Base-by-base conservation (phyloP, 2,113 vertebrate species). In the Syrrhaptes paradoxus region DNA sequence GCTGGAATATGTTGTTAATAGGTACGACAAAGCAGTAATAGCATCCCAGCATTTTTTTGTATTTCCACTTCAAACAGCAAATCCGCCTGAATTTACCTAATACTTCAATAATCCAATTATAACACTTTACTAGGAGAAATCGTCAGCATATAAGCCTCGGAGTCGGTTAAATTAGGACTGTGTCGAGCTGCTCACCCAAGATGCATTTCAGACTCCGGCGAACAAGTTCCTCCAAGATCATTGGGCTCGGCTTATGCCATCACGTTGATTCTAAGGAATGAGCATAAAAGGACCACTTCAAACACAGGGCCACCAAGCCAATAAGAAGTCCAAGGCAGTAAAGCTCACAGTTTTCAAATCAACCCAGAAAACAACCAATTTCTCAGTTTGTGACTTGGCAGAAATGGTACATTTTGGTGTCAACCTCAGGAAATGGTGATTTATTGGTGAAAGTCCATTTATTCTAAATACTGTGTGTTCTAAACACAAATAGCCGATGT, bases 101-200 rank as follows among this genome's bases (percentile, higher is more conserved):
- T 98, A 95, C 97, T 96, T 95, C 93, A 97, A 93, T 98, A 98
- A 98, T 98, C 97, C 96, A 96, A 96, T 98, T 97, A 97, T 90
- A 91, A 92, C 90, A 89, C 93, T 96, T 97, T 96, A 96, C 95
- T 57, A 95, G 95, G 87, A 97, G 89, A 96, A 97, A 97, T 97
- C 93, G 96, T 92, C 80, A 85, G 87, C 45, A 36, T 84, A 78
- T 95, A 94, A 97, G 96, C 96, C 95, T 83, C 41, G 20, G 78
- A 96, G 82, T 70, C 92, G 94, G 82, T 93, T 73, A 90, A 97
- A 95, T 59, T 91, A 93, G 85, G 81, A n/a, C 73, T 93, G 78
- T 94, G 71, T 90, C 6, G 45, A 79, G 90, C 95, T 45, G 41
- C 72, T 92, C 73, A 43, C 82, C 93, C 82, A 71, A 87, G 54